These are phyloP conservation scores for Gasteruption jaculator DNA, from an alignment of 2,888 invertebrate species.

Conservation along the genomic window DNA sequence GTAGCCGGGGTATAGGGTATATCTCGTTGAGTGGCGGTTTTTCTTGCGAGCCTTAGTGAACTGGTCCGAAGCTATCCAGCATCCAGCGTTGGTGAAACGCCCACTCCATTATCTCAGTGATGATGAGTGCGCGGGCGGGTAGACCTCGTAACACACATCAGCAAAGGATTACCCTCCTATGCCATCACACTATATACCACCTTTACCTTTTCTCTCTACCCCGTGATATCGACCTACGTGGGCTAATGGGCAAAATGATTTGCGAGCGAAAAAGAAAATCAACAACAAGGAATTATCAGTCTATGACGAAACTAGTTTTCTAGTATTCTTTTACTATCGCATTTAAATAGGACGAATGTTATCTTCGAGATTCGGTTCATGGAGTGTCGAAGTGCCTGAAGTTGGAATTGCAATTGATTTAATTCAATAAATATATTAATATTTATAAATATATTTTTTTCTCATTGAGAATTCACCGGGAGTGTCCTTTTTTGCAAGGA, in stretches of 20 bases:
- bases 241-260: slow-evolving; percentile 46
- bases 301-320: too few species aligned
- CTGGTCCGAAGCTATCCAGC: slow-evolving; percentile 31
- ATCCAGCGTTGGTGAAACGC: slow-evolving; percentile 42
- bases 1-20: slow-evolving; percentile 32
- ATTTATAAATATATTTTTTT: too few species aligned
- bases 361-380: too few species aligned
- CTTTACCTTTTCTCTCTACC: slow-evolving; percentile 11
- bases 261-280: slow-evolving; percentile 40
- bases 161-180: slow-evolving; percentile 36
- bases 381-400: too few species aligned
- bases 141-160: slow-evolving; percentile 44
- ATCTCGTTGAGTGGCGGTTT: slow-evolving; percentile 45
- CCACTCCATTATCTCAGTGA: slow-evolving; percentile 50
- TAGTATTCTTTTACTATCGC: too few species aligned
- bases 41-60: slow-evolving; percentile 36
- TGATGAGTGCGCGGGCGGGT: slow-evolving; percentile 50
- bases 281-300: too few species aligned
- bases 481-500: too few species aligned
- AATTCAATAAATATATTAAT: too few species aligned
- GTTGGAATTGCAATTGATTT: too few species aligned
- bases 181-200: neutral
- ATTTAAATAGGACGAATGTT: too few species aligned
- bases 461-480: too few species aligned
- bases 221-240: slow-evolving; percentile 33